Conservation (phyloP, 1,140 invertebrate species). For the Zaprionus davidi region DNA sequence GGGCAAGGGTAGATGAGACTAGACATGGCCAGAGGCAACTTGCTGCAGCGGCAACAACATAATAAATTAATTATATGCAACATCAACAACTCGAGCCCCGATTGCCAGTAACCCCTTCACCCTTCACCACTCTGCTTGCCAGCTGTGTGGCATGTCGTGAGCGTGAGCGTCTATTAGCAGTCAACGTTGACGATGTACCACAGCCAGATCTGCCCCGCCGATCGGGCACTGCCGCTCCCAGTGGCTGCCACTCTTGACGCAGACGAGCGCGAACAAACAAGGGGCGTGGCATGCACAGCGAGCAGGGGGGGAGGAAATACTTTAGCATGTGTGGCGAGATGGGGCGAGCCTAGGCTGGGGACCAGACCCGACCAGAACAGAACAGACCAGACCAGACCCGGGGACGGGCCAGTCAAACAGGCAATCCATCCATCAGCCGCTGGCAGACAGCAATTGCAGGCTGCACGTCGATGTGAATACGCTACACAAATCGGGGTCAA, state of each 20-base stretch:
- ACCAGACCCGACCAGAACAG: slow-evolving; percentile 34
- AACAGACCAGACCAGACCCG: slow-evolving; percentile 30
- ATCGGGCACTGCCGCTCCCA: slow-evolving; percentile 34
- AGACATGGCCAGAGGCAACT: slow-evolving; percentile 6
- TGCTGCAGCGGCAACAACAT: slow-evolving; percentile 66
- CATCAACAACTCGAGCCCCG: slow-evolving; percentile 61
- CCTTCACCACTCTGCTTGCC: not conserved
- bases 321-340: slow-evolving; percentile 74
- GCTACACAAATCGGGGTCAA: slow-evolving; percentile 25
- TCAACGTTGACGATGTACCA: slow-evolving; percentile 73
- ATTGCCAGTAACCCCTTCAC: not conserved
- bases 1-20: not conserved
- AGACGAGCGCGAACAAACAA: slow-evolving; percentile 71
- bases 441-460: slow-evolving; percentile 75
- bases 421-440: slow-evolving; percentile 80
- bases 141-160: slow-evolving; percentile 75
- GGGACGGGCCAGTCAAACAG: slow-evolving; percentile 70
- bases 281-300: slow-evolving; percentile 52
- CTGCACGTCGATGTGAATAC: slow-evolving; percentile 61
- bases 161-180: slow-evolving; percentile 77
- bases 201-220: slow-evolving; percentile 1
- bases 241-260: slow-evolving; percentile 51
- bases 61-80: slow-evolving; percentile 83
- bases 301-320: slow-evolving; percentile 44
- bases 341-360: slow-evolving; percentile 19